Conservation (phyloP, 2,113 vertebrate species). For the human region DNA sequence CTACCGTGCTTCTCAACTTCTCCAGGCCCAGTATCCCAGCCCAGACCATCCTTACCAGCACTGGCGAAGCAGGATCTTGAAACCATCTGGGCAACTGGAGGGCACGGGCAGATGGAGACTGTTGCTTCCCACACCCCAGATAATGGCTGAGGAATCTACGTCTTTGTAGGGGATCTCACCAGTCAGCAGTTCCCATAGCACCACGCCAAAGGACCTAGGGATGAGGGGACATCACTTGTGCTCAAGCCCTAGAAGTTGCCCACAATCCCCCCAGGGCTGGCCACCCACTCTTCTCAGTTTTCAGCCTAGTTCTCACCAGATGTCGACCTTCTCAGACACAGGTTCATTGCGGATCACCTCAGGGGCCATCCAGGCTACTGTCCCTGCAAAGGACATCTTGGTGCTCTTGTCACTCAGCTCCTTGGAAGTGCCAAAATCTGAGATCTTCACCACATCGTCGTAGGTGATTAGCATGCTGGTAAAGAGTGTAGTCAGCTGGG, state of each 20-base stretch:
- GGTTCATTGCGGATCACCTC: slow-evolving; percentile 99
- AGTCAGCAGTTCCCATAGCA: slow-evolving; percentile 98
- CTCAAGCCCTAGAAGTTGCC: too few relatives aligned
- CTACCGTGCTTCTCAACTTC: background rate
- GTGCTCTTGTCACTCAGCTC: slow-evolving; percentile 98
- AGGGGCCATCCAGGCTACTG: slow-evolving; percentile 99
- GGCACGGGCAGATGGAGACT: slow-evolving; percentile 97
- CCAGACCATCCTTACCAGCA: slow-evolving; percentile 92
- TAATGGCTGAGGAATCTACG: slow-evolving; percentile 97
- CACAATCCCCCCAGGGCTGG: background rate
- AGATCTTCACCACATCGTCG: slow-evolving; percentile 98
- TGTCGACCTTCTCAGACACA: slow-evolving; percentile 98
- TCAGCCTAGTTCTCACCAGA: slow-evolving; percentile 89
- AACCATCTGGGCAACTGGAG: slow-evolving; percentile 96
- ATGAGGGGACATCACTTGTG: background rate
- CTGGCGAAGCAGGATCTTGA: slow-evolving; percentile 96
- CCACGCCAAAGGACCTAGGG: slow-evolving; percentile 96
- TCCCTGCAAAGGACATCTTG: slow-evolving; percentile 99
- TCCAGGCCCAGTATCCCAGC: background rate
- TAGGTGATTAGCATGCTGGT: slow-evolving; percentile 98
- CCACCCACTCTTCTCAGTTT: background rate
- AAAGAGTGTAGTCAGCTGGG: slow-evolving; percentile 65
- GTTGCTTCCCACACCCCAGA: slow-evolving; percentile 99
- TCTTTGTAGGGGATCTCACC: slow-evolving; percentile 99
- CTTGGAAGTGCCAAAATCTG: slow-evolving; percentile 98